Percentiles rank a stretch among this genome's conserved stretches.
Evolutionary conservation across 2,113 vertebrate species (phyloP).

Genomic region (Lampris megalopsis): DNA sequence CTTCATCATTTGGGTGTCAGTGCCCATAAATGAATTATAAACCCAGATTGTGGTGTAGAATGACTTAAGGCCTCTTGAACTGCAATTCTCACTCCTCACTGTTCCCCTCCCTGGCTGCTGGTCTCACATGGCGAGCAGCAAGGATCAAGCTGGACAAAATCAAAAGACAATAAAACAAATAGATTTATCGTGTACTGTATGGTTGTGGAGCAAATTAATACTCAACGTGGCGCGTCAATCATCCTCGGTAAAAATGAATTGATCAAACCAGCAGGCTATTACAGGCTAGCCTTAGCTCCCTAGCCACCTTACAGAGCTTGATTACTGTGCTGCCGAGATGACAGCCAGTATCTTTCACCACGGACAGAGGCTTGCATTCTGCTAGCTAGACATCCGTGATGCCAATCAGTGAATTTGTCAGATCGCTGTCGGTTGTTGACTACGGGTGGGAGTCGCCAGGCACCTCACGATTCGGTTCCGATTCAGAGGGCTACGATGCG

Average conservation of each 20-base stretch:
- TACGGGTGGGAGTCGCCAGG: too few relatives aligned
- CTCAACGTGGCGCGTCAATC: rapidly evolving
- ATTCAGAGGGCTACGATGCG: too few relatives aligned
- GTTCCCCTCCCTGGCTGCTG: conserved; percentile 42
- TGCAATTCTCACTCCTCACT: not conserved
- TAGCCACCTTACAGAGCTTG: conserved; percentile 16
- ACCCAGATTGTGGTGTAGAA: conserved; percentile 10
- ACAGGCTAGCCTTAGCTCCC: conserved; percentile 9
- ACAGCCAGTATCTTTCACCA: not conserved
- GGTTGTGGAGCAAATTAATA: rapidly evolving
- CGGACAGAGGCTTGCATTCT: too few relatives aligned
- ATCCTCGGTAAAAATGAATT: not conserved
- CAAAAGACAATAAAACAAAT: not conserved
- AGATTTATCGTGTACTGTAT: rapidly evolving
- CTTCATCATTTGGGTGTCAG: not conserved
- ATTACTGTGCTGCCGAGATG: conserved; percentile 8
- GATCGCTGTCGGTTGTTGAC: too few relatives aligned
- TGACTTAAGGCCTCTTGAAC: conserved; percentile 66
- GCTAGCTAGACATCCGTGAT: too few relatives aligned
- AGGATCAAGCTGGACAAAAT: not conserved
- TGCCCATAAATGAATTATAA: not conserved
- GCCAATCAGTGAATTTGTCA: too few relatives aligned
- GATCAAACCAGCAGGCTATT: not conserved
- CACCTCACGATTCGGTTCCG: too few relatives aligned
- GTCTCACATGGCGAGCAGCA: conserved; percentile 69